Conservation (phyloP, 2,888 invertebrate species). For the Isotomurus palustris region DNA sequence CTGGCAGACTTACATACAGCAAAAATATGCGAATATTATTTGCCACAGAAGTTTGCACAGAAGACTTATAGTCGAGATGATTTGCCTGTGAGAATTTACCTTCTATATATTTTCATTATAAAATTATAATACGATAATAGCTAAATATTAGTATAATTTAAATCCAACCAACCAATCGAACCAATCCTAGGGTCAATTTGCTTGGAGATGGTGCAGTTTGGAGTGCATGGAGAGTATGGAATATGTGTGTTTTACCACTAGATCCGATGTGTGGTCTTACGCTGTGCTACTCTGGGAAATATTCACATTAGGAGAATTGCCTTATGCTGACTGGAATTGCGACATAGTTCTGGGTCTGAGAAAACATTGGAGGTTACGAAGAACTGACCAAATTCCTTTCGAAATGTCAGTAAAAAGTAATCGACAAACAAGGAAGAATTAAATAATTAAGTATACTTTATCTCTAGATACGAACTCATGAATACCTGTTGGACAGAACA, state of each 20-base stretch:
- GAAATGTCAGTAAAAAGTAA: conserved; percentile 1
- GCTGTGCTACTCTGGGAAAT: conserved; percentile 3
- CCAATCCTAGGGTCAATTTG: background rate
- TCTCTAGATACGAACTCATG: conserved; percentile 5
- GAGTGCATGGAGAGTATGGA: background rate
- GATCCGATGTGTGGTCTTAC: conserved; percentile 3
- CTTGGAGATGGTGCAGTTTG: conserved; percentile 1
- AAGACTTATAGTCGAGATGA: no score
- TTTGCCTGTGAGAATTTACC: no score
- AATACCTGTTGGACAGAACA: background rate
- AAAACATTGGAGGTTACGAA: background rate
- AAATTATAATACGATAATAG: no score
- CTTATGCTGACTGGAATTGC: background rate
- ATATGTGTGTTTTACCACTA: background rate
- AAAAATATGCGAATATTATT: no score
- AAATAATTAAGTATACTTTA: background rate
- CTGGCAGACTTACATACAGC: no score
- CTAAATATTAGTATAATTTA: no score
- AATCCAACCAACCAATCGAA: no score
- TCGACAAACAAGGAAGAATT: background rate
- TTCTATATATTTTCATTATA: no score
- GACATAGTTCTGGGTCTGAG: background rate
- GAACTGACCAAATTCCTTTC: background rate
- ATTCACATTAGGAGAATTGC: background rate
- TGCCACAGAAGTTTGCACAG: no score